These are phyloP conservation scores for Epistrophella euchroma DNA, from an alignment of 2,888 invertebrate genomes.

Conservation along the genomic window DNA sequence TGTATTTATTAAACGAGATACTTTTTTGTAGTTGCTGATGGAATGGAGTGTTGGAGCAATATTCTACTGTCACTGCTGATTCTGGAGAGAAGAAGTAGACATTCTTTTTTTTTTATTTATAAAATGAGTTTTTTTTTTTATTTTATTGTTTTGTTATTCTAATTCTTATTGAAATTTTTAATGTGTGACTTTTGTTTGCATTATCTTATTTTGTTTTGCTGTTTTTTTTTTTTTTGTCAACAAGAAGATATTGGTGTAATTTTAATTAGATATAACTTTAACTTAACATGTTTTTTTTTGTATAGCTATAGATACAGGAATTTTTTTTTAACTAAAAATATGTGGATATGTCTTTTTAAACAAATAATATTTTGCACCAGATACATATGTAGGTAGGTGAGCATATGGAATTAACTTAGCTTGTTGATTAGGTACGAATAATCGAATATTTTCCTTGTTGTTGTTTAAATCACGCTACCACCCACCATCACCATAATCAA, in stretches of 20 bases:
- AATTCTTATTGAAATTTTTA: constrained; percentile 15
- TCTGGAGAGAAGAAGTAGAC: constrained; percentile 43
- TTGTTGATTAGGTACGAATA: constrained; percentile 71
- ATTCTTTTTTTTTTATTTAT: constrained; percentile 20
- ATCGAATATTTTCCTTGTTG: constrained; percentile 16
- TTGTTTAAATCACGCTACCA: constrained; percentile 1
- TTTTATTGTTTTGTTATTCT: constrained; percentile 17
- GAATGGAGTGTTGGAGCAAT: constrained; percentile 29
- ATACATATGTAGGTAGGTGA: background rate
- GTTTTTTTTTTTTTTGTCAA: constrained; percentile 44
- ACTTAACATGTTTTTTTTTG: background rate
- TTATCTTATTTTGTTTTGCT: constrained; percentile 27
- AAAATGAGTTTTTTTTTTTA: background rate
- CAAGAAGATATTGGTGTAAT: constrained; percentile 41
- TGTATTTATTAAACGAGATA: constrained; percentile 39
- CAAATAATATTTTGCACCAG: background rate
- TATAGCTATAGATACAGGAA: constrained; percentile 12
- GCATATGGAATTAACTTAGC: constrained; percentile 9
- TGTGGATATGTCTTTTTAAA: background rate
- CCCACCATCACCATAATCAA: background rate
- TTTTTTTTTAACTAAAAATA: background rate
- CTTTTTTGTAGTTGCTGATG: background rate
- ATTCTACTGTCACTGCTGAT: constrained; percentile 47
- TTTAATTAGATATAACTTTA: constrained; percentile 41
- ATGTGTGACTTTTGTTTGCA: constrained; percentile 33